phyloP scores from a whole-genome alignment of 2,888 invertebrate genomes.

The Tachina lurida region DNA sequence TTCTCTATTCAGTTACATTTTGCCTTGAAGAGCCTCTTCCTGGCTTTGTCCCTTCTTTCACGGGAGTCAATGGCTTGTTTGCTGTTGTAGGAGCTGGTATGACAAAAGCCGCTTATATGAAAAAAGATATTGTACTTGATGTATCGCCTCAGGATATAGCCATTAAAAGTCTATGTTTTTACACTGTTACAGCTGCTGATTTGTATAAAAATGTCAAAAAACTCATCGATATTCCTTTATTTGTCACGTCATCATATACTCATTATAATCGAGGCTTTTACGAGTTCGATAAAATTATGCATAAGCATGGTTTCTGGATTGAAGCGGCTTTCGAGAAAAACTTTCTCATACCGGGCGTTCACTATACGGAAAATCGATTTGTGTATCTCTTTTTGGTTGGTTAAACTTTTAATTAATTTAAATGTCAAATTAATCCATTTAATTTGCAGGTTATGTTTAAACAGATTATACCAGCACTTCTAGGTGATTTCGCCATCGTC shows the following conservation, averaged over 20 bases:
- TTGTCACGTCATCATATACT: conserved; percentile 46
- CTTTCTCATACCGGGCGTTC: conserved; percentile 58
- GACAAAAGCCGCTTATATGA: conserved; percentile 75
- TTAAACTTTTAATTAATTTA: neutral
- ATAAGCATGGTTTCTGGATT: conserved; percentile 46
- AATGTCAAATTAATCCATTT: neutral
- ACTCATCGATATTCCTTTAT: conserved; percentile 49
- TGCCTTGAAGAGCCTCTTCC: conserved; percentile 76
- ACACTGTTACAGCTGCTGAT: conserved; percentile 29
- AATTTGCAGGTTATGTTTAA: conserved; percentile 72
- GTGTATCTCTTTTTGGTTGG: conserved; percentile 68
- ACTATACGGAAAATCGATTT: conserved; percentile 24
- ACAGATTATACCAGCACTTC: conserved; percentile 76
- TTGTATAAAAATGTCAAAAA: conserved; percentile 13
- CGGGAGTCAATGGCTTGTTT: conserved; percentile 78
- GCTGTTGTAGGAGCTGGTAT: conserved; percentile 76
- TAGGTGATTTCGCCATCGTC: conserved; percentile 74
- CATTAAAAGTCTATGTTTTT: conserved; percentile 75
- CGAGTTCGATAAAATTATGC: conserved; percentile 6
- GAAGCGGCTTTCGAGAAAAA: conserved; percentile 64
- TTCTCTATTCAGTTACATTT: conserved; percentile 74
- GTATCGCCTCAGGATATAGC: conserved; percentile 77
- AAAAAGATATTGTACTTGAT: conserved; percentile 72
- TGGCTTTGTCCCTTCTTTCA: conserved; percentile 77
- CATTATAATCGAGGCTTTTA: neutral